Evolutionary conservation across 2,113 vertebrate genomes (phyloP).

Genomic region (Stigmatopora argus): DNA sequence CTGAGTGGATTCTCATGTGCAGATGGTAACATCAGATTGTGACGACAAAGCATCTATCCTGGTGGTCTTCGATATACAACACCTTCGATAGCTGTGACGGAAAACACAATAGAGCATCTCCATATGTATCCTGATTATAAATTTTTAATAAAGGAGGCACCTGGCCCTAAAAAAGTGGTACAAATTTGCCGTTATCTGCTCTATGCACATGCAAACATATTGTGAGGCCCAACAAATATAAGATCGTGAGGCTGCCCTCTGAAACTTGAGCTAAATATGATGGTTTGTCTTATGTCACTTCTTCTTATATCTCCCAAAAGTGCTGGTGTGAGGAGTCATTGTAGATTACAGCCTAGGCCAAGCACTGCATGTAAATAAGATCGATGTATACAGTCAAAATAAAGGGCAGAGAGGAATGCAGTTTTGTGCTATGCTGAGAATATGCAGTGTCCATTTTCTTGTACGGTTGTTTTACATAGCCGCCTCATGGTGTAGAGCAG

Average conservation of each 20-base stretch:
- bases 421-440: slow-evolving; percentile 8
- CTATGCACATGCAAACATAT: slow-evolving; percentile 21
- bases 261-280: slow-evolving; percentile 56
- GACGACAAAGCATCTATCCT: slow-evolving; percentile 19
- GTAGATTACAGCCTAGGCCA: slow-evolving; percentile 60
- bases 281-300: slow-evolving; percentile 61
- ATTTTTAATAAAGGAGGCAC: slow-evolving; percentile 4
- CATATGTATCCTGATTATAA: background rate
- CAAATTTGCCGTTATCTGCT: background rate
- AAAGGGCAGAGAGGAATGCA: slow-evolving; percentile 22
- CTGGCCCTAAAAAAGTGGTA: background rate
- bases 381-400: slow-evolving; percentile 40
- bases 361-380: slow-evolving; percentile 59
- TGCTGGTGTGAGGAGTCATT: slow-evolving; percentile 61
- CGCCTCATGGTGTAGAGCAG: no score
- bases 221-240: slow-evolving; percentile 34
- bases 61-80: slow-evolving; percentile 21
- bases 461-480: no score
- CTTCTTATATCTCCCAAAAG: slow-evolving; percentile 59
- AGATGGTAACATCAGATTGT: slow-evolving; percentile 17
- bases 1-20: slow-evolving; percentile 1
- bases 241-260: slow-evolving; percentile 46
- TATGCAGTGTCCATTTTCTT: slow-evolving; percentile 1
- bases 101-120: slow-evolving; percentile 15
- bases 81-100: slow-evolving; percentile 1